Percentiles rank a stretch among this genome's conserved stretches.
Evolutionary conservation across 2,113 vertebrate species (phyloP).

Genomic region (Herpetotheres cachinnans): DNA sequence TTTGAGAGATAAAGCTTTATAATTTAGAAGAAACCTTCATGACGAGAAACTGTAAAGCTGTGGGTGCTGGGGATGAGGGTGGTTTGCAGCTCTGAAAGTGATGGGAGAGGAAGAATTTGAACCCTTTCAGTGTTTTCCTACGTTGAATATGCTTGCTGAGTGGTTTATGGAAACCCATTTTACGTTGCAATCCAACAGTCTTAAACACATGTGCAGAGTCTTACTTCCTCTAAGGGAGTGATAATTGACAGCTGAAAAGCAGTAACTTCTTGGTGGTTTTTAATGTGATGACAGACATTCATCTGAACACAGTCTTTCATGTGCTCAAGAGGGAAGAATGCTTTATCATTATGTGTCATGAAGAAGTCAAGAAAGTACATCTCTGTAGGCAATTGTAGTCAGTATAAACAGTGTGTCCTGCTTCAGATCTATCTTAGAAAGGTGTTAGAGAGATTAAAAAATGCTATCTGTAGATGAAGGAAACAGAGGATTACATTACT

Average conservation of each 20-base stretch:
- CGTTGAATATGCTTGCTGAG: neutral
- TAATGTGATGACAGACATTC: neutral
- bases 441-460: neutral
- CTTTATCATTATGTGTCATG: neutral
- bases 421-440: neutral
- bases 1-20: neutral
- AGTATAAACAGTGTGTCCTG: neutral
- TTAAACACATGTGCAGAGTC: neutral
- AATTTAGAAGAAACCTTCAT: neutral
- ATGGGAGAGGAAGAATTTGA: neutral
- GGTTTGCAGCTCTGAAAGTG: neutral
- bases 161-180: neutral
- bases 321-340: neutral
- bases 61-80: neutral
- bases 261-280: neutral
- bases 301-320: neutral
- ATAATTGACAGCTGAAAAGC: neutral
- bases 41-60: neutral
- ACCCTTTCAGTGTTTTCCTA: neutral
- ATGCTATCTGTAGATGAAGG: neutral
- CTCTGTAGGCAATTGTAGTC: neutral
- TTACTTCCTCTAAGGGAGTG: neutral
- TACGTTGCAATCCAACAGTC: accelerated
- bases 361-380: neutral
- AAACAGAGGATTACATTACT: neutral